A percentile compares a stretch with the other conserved stretches of the same genome.
Conservation (phyloP, 2,113 vertebrate species). For the Mustela lutreola region DNA sequence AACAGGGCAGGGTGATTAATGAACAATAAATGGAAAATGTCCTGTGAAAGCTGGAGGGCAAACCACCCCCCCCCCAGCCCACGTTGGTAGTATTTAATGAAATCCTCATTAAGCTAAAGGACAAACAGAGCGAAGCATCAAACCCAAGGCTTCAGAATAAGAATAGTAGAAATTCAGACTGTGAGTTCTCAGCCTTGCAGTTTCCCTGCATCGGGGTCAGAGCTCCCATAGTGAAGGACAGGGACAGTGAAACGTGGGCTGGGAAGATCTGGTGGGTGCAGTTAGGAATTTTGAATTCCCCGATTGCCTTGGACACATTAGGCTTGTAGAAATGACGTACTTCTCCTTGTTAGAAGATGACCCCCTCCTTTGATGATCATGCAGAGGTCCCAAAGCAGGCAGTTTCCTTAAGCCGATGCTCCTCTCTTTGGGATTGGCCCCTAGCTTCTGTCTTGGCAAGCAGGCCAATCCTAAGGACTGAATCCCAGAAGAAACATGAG, state of each 20-base stretch:
- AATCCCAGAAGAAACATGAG: background rate
- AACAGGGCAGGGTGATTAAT: background rate
- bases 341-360: background rate
- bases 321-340: background rate
- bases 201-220: background rate
- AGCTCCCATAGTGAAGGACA: background rate
- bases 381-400: background rate
- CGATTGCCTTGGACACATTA: background rate
- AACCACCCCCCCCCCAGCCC: fast-evolving
- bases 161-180: background rate
- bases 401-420: background rate
- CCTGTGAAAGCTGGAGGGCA: background rate
- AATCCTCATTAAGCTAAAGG: background rate
- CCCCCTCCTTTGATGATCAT: background rate
- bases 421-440: background rate
- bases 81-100: background rate
- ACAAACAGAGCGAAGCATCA: background rate
- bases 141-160: background rate
- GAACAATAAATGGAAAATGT: background rate
- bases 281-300: background rate
- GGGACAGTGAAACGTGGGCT: background rate
- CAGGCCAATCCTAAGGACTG: background rate
- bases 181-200: background rate
- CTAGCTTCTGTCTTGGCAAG: background rate
- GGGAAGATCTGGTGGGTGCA: background rate